These are phyloP conservation scores for Myzus persicae DNA, from an alignment of 1,140 invertebrate species.

Conservation along the genomic window DNA sequence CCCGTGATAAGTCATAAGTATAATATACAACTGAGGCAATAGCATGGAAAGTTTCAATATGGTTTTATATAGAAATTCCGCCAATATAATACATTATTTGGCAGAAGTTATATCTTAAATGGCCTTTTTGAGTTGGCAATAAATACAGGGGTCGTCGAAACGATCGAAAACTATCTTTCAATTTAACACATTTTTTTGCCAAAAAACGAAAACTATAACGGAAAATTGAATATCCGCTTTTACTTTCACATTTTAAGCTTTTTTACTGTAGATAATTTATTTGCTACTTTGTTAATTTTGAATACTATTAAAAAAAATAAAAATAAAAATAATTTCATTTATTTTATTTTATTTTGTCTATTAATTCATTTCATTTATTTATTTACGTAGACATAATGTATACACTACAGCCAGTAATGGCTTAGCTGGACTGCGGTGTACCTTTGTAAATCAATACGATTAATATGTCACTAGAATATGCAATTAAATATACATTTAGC, in stretches of 20 bases:
- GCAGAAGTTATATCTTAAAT: background rate
- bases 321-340: no score
- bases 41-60: background rate
- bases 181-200: background rate
- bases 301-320: no score
- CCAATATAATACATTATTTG: background rate
- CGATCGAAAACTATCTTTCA: background rate
- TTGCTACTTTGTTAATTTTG: background rate
- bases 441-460: background rate
- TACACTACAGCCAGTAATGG: background rate
- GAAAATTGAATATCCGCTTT: background rate
- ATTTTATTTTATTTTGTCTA: no score
- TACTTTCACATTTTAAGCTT: background rate
- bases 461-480: background rate
- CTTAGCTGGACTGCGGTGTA: background rate
- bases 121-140: background rate
- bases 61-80: background rate
- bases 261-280: background rate
- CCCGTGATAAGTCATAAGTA: background rate
- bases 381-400: background rate
- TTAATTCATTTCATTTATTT: no score
- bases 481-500: background rate
- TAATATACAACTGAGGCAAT: background rate
- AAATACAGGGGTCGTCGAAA: background rate
- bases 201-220: background rate